Percentiles rank a stretch among this genome's conserved stretches.
Conservation (phyloP, 2,797 vertebrate species). For the Paratrypauchen microcephalus region DNA sequence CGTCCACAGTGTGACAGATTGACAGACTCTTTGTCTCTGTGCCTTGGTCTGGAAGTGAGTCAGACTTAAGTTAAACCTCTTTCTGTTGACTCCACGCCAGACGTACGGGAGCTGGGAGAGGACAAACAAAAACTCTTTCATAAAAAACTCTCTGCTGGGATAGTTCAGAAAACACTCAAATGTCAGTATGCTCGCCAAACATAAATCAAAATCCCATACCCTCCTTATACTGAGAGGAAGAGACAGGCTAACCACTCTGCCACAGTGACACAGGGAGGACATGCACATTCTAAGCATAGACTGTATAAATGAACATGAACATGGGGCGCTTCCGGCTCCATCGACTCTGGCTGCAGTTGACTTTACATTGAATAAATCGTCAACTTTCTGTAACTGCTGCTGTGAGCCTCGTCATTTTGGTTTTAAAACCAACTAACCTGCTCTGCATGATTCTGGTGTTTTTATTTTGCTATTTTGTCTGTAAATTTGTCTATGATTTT, state of each 20-base stretch:
- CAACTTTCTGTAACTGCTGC: no score
- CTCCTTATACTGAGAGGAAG: neutral
- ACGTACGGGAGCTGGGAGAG: slow-evolving; percentile 36
- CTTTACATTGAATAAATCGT: no score
- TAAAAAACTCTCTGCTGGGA: slow-evolving; percentile 35
- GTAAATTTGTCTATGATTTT: no score
- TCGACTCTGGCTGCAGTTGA: no score
- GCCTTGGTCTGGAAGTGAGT: neutral
- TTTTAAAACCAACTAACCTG: no score
- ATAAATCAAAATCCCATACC: neutral
- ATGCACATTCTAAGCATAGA: no score
- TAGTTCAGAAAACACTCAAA: neutral
- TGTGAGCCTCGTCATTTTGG: no score
- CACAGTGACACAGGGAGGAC: neutral
- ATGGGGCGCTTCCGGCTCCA: no score
- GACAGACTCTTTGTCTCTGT: slow-evolving; percentile 26
- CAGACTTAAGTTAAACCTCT: slow-evolving; percentile 16
- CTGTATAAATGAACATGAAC: no score
- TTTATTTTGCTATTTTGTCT: no score
- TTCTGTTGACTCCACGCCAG: slow-evolving; percentile 40
- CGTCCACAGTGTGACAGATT: slow-evolving; percentile 57
- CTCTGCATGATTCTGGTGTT: no score
- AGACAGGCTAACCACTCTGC: neutral
- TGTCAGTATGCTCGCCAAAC: slow-evolving; percentile 7
- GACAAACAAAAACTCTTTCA: slow-evolving; percentile 24